Evolutionary conservation across 2,113 vertebrate species (phyloP).

Genomic region (Myiozetetes cayanensis): DNA sequence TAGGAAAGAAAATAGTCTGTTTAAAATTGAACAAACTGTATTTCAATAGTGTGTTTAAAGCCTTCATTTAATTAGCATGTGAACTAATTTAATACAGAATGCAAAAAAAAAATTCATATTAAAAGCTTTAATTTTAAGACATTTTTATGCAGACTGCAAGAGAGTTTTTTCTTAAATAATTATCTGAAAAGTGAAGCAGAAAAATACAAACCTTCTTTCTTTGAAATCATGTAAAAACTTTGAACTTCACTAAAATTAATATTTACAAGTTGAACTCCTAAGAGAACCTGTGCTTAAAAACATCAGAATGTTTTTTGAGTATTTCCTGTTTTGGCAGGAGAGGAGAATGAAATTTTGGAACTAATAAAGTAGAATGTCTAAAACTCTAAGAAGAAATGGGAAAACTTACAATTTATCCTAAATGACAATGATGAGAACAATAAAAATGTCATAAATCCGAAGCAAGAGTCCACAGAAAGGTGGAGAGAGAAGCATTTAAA

Average conservation of each 20-base stretch:
- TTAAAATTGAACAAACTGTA: neutral
- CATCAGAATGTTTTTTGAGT: neutral
- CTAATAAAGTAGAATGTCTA: neutral
- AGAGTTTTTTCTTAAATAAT: neutral
- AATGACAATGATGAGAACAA: neutral
- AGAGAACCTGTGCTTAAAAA: neutral
- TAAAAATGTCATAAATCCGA: neutral
- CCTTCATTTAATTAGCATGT: neutral
- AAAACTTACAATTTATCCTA: neutral
- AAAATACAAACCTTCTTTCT: neutral
- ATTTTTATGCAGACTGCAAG: neutral
- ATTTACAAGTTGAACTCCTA: neutral
- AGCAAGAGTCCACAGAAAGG: neutral
- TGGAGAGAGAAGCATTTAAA: neutral
- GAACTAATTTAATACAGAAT: neutral
- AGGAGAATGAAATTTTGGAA: neutral
- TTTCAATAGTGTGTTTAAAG: neutral
- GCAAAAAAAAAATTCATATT: neutral
- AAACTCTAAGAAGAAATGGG: neutral
- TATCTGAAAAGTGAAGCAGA: neutral
- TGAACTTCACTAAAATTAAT: neutral
- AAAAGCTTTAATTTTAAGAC: neutral
- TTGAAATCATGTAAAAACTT: neutral
- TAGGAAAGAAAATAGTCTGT: neutral
- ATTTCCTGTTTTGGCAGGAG: neutral